phyloP scores from a whole-genome alignment of 23 tunicate genomes.

The Trididemnum clinides region DNA sequence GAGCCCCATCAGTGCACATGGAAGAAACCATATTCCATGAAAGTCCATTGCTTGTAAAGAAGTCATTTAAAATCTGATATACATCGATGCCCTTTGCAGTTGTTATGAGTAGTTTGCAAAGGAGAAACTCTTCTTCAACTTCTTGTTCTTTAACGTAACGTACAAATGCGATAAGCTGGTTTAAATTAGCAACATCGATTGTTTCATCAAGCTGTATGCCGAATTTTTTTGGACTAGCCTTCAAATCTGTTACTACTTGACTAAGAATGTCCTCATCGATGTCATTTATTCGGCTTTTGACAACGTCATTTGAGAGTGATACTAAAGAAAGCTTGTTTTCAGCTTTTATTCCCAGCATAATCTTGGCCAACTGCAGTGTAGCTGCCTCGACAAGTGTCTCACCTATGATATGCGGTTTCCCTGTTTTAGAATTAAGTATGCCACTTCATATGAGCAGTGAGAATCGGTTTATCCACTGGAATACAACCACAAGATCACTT shows the following conservation, averaged over 20 bases:
- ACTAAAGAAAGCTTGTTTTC: conserved; percentile 14
- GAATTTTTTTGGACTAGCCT: conserved; percentile 21
- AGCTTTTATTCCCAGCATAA: too few relatives aligned
- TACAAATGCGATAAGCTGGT: conserved; percentile 37
- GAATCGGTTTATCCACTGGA: too few relatives aligned
- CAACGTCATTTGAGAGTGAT: conserved; percentile 38
- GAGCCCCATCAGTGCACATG: too few relatives aligned
- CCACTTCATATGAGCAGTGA: too few relatives aligned
- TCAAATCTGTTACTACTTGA: conserved; percentile 42
- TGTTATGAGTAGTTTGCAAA: conserved; percentile 44
- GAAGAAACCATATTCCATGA: too few relatives aligned
- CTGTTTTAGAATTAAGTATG: too few relatives aligned
- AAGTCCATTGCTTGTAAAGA: too few relatives aligned
- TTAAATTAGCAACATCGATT: conserved; percentile 28
- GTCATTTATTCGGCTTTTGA: conserved; percentile 36
- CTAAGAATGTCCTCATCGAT: conserved; percentile 31
- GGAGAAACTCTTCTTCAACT: conserved; percentile 52
- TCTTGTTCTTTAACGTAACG: conserved; percentile 41
- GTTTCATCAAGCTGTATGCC: conserved; percentile 52
- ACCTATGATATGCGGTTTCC: too few relatives aligned
- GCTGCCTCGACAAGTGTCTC: too few relatives aligned
- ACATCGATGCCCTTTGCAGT: conserved; percentile 48
- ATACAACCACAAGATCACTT: too few relatives aligned
- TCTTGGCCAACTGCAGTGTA: too few relatives aligned
- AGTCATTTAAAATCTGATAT: conserved; percentile 11